Evolutionary conservation across 92 coral and sea anemone genomes (phyloP).

Genomic region (Epizoanthus stellaris): DNA sequence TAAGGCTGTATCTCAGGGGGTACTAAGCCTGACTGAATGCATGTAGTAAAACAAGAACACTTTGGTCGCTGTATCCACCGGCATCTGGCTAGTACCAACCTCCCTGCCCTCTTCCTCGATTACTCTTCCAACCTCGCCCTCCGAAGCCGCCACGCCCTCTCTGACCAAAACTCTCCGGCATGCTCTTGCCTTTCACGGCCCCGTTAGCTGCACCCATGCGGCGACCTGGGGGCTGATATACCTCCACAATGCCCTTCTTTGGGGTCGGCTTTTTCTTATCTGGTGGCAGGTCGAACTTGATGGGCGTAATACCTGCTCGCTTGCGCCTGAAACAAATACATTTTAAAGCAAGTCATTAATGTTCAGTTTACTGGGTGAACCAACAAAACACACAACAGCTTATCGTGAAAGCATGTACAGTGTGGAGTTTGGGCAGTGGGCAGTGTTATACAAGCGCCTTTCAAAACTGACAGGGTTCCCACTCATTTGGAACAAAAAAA

Average conservation of each 20-base stretch:
- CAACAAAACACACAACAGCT: neutral
- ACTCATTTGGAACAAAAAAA: too few species aligned
- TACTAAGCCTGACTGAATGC: too few species aligned
- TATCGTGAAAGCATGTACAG: too few species aligned
- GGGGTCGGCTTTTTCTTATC: slow-evolving; percentile 69
- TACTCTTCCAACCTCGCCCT: slow-evolving; percentile 73
- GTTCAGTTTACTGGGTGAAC: neutral
- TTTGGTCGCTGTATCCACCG: too few species aligned
- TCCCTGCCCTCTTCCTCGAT: slow-evolving; percentile 60
- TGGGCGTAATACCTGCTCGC: slow-evolving; percentile 97
- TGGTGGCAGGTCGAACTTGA: slow-evolving; percentile 93
- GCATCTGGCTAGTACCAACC: slow-evolving; percentile 13
- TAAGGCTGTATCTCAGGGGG: too few species aligned
- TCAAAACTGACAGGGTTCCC: too few species aligned
- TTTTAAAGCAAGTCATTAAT: neutral
- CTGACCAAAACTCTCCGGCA: slow-evolving; percentile 79
- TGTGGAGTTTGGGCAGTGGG: too few species aligned
- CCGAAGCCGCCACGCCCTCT: slow-evolving; percentile 59
- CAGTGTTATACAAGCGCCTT: too few species aligned
- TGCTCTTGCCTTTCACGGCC: slow-evolving; percentile 81
- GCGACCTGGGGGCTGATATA: slow-evolving; percentile 78
- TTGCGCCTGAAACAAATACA: slow-evolving; percentile 75
- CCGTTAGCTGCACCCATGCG: slow-evolving; percentile 94
- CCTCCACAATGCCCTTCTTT: slow-evolving; percentile 57
- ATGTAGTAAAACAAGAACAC: too few species aligned